phyloP scores from a whole-genome alignment of 2,888 invertebrate species.

The Serripes groenlandicus region DNA sequence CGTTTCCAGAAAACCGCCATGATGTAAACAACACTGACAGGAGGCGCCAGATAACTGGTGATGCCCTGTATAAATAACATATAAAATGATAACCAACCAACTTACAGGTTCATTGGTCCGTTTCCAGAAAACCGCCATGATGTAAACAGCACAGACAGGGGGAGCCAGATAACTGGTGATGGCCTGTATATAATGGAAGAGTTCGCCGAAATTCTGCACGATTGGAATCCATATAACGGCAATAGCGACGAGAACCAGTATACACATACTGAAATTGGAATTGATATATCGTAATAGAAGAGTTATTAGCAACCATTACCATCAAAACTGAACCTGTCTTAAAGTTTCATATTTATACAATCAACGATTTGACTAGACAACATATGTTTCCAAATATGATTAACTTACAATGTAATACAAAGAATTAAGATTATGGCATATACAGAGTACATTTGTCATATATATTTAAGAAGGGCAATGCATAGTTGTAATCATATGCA shows the following conservation, averaged over 20 bases:
- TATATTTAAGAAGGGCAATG: no score
- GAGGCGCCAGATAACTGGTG: constrained; percentile 88
- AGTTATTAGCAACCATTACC: constrained; percentile 81
- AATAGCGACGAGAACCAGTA: constrained; percentile 82
- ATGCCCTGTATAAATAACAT: constrained; percentile 88
- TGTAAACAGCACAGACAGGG: constrained; percentile 88
- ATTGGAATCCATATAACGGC: constrained; percentile 87
- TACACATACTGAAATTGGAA: constrained; percentile 87
- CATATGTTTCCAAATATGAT: no score
- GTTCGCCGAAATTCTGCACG: constrained; percentile 87
- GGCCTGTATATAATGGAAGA: constrained; percentile 88
- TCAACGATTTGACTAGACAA: no score
- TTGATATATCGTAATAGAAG: constrained; percentile 87
- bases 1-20: constrained; percentile 87
- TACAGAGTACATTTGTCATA: no score
- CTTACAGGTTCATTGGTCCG: constrained; percentile 87
- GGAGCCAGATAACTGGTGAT: constrained; percentile 88
- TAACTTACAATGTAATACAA: no score
- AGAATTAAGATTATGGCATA: no score
- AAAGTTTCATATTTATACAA: no score
- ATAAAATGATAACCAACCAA: no score
- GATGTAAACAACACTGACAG: constrained; percentile 88
- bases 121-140: constrained; percentile 87
- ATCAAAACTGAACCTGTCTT: no score
- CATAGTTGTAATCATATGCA: no score